Evolutionary conservation across 2,113 vertebrate genomes (phyloP).

Genomic region (Nicator chloris): DNA sequence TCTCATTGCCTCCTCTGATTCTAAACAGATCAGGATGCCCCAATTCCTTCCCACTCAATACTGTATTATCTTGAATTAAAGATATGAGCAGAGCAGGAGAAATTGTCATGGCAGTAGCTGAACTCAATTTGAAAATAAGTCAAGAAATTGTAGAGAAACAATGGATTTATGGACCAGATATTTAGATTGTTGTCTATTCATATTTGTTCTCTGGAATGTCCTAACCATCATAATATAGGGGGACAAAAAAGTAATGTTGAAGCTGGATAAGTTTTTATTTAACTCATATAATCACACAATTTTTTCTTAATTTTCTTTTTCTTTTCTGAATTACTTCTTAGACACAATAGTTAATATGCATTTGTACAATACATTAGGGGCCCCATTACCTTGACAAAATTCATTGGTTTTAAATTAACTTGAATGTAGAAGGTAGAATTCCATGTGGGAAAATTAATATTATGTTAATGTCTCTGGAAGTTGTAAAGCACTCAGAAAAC

Average conservation of each 20-base stretch:
- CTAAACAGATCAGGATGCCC: background rate
- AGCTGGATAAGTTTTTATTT: background rate
- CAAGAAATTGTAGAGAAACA: background rate
- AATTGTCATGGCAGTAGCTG: background rate
- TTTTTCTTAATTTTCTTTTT: background rate
- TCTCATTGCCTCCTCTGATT: background rate
- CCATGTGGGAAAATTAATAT: background rate
- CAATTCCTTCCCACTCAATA: background rate
- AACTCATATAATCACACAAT: background rate
- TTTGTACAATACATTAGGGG: background rate
- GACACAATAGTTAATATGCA: background rate
- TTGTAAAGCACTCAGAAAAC: background rate
- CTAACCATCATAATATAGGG: background rate
- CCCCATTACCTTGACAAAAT: constrained; percentile 4
- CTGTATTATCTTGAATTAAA: background rate
- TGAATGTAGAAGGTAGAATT: background rate
- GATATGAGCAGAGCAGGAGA: background rate
- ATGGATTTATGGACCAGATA: background rate
- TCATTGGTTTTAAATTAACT: background rate
- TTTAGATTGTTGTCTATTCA: background rate
- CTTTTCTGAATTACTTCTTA: constrained; percentile 8
- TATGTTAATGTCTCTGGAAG: background rate
- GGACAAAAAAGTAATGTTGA: background rate
- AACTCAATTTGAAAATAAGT: constrained; percentile 23
- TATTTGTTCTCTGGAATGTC: background rate